Conservation (phyloP, 2,888 invertebrate species). For the Morpho deidamia region DNA sequence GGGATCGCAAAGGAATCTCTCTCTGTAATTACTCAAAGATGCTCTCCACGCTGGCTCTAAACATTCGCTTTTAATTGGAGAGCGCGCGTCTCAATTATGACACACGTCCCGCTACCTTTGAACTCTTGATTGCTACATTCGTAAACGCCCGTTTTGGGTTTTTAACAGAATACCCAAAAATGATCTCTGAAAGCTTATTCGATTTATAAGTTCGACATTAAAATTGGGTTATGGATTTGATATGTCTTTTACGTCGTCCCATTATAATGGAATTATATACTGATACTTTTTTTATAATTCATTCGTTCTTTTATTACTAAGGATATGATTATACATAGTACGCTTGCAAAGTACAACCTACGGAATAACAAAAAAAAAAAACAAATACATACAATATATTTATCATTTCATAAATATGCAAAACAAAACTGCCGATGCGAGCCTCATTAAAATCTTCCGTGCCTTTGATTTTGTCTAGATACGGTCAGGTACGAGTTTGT, state of each 20-base stretch:
- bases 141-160: slow-evolving; percentile 33
- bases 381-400: slow-evolving; percentile 28
- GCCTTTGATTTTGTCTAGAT: slow-evolving; percentile 69
- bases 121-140: slow-evolving; percentile 59
- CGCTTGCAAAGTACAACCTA: not conserved
- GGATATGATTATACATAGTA: not conserved
- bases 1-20: slow-evolving; percentile 39
- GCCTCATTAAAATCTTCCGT: slow-evolving; percentile 76
- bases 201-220: too few relatives aligned
- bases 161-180: slow-evolving; percentile 6
- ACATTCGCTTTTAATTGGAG: slow-evolving; percentile 71
- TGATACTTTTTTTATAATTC: too few relatives aligned
- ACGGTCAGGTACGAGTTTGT: slow-evolving; percentile 53
- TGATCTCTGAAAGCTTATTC: not conserved
- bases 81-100: slow-evolving; percentile 55
- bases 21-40: slow-evolving; percentile 56
- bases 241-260: too few relatives aligned
- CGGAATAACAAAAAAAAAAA: not conserved
- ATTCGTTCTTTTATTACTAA: too few relatives aligned
- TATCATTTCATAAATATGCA: slow-evolving; percentile 34
- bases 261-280: too few relatives aligned
- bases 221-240: too few relatives aligned
- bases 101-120: slow-evolving; percentile 59
- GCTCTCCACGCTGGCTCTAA: slow-evolving; percentile 43
- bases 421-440: slow-evolving; percentile 69